Evolutionary conservation across 1,140 invertebrate species (phyloP).

Genomic region (Phymastichus coffea): DNA sequence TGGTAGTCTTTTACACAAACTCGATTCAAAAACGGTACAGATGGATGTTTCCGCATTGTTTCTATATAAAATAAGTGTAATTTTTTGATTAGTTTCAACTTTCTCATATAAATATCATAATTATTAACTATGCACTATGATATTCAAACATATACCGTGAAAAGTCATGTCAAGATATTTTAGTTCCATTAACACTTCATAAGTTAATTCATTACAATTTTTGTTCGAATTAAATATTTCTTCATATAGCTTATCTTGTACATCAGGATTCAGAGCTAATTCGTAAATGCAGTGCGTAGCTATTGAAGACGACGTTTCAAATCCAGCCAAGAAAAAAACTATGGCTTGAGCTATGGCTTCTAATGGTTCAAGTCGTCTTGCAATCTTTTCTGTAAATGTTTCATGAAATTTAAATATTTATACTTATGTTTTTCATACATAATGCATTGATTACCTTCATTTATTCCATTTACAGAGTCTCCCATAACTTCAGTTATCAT

Average conservation of each 20-base stretch:
- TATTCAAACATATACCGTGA: conserved; percentile 45
- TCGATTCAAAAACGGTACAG: conserved; percentile 53
- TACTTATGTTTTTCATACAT: not conserved
- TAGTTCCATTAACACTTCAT: conserved; percentile 62
- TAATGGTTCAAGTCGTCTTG: conserved; percentile 31
- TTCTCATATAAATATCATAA: not conserved
- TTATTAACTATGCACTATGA: not conserved
- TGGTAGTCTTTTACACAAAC: conserved; percentile 48
- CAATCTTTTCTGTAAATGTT: conserved; percentile 57
- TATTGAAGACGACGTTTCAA: conserved; percentile 74
- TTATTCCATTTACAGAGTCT: conserved; percentile 37
- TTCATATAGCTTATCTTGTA: conserved; percentile 63
- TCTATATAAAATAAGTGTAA: conserved; percentile 51
- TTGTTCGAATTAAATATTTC: conserved; percentile 63
- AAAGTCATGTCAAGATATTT: conserved; percentile 64
- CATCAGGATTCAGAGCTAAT: conserved; percentile 65
- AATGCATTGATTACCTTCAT: conserved; percentile 34
- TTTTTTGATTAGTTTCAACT: too few relatives aligned
- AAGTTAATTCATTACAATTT: conserved; percentile 53
- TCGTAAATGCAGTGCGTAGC: conserved; percentile 67
- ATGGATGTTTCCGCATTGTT: conserved; percentile 58
- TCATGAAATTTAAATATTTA: conserved; percentile 31
- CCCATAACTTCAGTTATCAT: conserved; percentile 37
- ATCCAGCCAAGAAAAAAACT: conserved; percentile 72
- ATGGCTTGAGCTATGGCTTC: conserved; percentile 61